Evolutionary conservation across 1,140 invertebrate species (phyloP).

Genomic region (Orius laevigatus): DNA sequence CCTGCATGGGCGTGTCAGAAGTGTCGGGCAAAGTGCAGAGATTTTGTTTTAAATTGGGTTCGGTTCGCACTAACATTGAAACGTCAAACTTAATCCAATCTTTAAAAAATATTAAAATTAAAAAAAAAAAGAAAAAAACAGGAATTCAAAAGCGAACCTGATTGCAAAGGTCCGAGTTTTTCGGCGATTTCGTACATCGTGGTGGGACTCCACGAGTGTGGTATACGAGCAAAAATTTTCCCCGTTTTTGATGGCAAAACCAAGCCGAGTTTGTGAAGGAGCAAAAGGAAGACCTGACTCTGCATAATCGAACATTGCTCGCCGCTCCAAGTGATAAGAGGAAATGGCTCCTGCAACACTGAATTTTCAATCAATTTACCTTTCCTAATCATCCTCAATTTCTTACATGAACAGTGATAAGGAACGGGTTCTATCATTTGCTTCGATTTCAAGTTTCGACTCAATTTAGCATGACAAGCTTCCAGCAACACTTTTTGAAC

Average conservation of each 20-base stretch:
- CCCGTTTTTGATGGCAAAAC: conserved; percentile 49
- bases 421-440: conserved; percentile 36
- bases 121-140: not conserved
- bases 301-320: conserved; percentile 44
- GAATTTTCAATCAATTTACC: conserved; percentile 16
- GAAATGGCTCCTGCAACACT: conserved; percentile 50
- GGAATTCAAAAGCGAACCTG: conserved; percentile 26
- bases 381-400: not conserved
- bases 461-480: conserved; percentile 45
- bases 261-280: conserved; percentile 55
- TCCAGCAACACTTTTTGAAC: conserved; percentile 49
- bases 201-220: conserved; percentile 50
- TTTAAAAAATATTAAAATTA: too few species aligned
- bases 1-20: too few species aligned
- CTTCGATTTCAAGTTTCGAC: conserved; percentile 26
- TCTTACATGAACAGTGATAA: conserved; percentile 42
- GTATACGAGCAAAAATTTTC: conserved; percentile 54
- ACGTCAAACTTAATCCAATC: conserved; percentile 7
- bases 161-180: conserved; percentile 43
- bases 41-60: too few species aligned
- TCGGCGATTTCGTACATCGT: conserved; percentile 44
- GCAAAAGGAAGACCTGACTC: conserved; percentile 46
- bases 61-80: not conserved
- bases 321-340: conserved; percentile 54
- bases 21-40: too few species aligned